Conservation (phyloP, 2,797 vertebrate species). For the Psittacula derbiana region DNA sequence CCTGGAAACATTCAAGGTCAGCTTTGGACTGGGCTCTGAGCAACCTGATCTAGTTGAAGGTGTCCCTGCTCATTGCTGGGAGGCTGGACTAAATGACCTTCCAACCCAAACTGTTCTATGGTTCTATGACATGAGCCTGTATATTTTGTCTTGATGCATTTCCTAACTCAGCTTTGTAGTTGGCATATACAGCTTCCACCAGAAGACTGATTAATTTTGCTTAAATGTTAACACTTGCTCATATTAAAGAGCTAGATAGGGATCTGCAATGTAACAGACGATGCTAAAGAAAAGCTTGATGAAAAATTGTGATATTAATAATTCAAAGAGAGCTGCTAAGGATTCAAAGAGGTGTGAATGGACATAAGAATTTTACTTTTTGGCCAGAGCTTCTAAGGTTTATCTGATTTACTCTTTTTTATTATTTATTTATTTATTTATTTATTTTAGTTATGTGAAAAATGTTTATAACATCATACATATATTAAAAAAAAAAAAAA, state of each 20-base stretch:
- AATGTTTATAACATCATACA: fast-evolving
- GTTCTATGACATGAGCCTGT: background rate
- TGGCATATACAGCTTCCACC: background rate
- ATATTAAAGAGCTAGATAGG: background rate
- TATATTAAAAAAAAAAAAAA: background rate
- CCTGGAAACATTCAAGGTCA: background rate
- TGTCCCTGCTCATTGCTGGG: background rate
- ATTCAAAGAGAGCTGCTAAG: background rate
- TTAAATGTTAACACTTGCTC: background rate
- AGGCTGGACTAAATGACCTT: background rate
- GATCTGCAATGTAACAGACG: background rate
- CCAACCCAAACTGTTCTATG: background rate
- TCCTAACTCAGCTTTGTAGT: background rate
- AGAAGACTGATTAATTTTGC: background rate
- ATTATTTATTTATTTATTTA: background rate
- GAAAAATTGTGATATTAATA: background rate
- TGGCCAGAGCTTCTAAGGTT: background rate
- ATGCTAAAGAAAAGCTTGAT: background rate
- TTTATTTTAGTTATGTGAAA: background rate
- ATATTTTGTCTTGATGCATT: background rate
- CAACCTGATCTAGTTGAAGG: background rate
- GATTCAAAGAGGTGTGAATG: background rate
- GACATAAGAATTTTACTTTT: background rate
- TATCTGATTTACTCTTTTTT: background rate
- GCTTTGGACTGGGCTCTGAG: background rate